Conservation (phyloP, 2,113 vertebrate species). For the Dromiciops gliroides region DNA sequence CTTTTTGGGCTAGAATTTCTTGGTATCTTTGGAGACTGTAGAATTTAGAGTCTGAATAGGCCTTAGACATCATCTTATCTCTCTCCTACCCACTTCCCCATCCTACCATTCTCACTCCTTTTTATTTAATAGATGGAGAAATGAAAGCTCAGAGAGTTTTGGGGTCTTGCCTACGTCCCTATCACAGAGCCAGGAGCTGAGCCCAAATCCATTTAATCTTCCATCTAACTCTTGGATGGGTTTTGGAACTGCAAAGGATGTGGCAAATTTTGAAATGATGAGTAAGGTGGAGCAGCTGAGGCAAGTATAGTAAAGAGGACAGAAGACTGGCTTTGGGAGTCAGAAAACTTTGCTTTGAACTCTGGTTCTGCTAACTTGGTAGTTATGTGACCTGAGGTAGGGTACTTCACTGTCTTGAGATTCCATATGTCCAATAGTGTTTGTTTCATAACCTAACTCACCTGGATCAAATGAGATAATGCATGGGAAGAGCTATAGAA, state of each 20-base stretch:
- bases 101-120: neutral
- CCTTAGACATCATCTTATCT: neutral
- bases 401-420: neutral
- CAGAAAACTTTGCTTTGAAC: neutral
- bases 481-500: neutral
- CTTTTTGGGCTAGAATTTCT: neutral
- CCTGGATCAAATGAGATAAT: neutral
- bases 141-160: neutral
- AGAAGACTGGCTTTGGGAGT: neutral
- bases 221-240: neutral
- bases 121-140: neutral
- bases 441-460: neutral
- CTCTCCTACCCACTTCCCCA: neutral
- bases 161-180: neutral
- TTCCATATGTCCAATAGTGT: neutral
- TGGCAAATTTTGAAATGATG: neutral
- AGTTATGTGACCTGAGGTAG: too few species aligned
- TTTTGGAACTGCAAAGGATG: neutral
- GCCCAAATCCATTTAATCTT: neutral
- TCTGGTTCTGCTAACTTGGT: neutral
- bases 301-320: neutral
- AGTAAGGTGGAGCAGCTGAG: neutral
- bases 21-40: neutral
- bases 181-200: neutral
- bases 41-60: neutral